Base-by-base conservation (phyloP, 2,888 invertebrate genomes). In the Atethmia centrago region DNA sequence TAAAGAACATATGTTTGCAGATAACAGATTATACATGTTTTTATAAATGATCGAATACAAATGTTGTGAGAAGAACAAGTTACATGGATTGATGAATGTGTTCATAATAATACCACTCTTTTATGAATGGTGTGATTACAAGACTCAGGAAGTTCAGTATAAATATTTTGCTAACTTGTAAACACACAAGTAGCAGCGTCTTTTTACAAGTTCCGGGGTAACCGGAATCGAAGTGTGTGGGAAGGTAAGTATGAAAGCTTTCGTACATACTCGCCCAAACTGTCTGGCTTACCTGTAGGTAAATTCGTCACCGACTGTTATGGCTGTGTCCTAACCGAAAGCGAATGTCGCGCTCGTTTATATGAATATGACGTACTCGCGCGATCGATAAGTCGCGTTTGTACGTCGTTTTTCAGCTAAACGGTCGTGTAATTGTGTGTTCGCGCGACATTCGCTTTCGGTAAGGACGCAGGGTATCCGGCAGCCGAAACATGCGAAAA, bases 71-170 rank as follows among this genome's bases (percentile, higher is more conserved):
- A 63, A 47, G 16, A n/a, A 47, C 21, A 45, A 12, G 14, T 14
- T 1, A 40, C 5, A 47, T 10, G 10, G 14, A 47, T 78, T 42
- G 40, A 67, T 25, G 72, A 72, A 42, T 31, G 21, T 31, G n/a
- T 62, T 78, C 51, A 53, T n/a, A 28, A 47, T n/a, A 53, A 47
- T n/a, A 28, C 19, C 5, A 36, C 45, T 47, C 21, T 31, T 25
- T 78, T 21, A 56, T 45, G 72, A 76, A 79, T 42, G 10, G 31
- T 47, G 25, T 53, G 53, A 31, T 53, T 25, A 25, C 47, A 53
- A 47, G 3, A 61, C 5, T 79, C 72, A 10, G 73, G 72, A 79
- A 79, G 61, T 71, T 45, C 61, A 62, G n/a, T 71, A 62, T 71
- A 61, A 76, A 76, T 79, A 76, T 76, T 79, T 79, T 42, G 31